These are phyloP conservation scores for Phengaris alcon DNA, from an alignment of 2,888 invertebrate genomes.

Conservation along the genomic window DNA sequence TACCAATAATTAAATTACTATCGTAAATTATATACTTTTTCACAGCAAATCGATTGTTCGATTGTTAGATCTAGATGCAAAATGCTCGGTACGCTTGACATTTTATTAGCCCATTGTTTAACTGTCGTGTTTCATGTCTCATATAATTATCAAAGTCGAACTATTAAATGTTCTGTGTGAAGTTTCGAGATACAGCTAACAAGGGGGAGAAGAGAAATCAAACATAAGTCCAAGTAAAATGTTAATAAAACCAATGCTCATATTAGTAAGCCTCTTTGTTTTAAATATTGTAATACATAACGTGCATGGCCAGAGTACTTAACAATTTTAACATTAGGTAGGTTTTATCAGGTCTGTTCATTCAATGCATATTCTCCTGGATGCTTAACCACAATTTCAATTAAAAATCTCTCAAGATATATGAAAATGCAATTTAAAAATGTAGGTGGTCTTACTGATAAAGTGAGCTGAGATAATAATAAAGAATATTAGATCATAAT, in stretches of 20 bases:
- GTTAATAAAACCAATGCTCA: no score
- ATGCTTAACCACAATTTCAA: neutral
- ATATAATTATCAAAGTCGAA: neutral
- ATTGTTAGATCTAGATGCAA: neutral
- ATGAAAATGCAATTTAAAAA: neutral
- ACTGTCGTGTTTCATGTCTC: neutral
- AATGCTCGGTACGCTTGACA: neutral
- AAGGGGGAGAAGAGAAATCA: neutral
- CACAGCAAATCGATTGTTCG: neutral
- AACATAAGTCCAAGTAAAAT: no score
- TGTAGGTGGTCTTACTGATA: conserved; percentile 4
- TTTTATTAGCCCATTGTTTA: neutral
- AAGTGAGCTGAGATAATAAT: conserved; percentile 4
- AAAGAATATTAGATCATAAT: conserved; percentile 17
- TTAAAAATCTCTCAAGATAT: neutral
- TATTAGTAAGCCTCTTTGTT: no score
- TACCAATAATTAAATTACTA: no score
- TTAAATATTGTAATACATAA: no score
- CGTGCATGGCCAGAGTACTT: no score
- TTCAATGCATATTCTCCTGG: neutral
- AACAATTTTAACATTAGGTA: no score
- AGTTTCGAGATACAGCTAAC: neutral
- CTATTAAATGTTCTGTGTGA: neutral
- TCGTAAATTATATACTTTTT: neutral
- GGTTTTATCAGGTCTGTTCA: neutral